Percentiles rank a stretch among this genome's conserved stretches.
Conservation (phyloP, 2,888 invertebrate species). For the Drosophila maculinotata region DNA sequence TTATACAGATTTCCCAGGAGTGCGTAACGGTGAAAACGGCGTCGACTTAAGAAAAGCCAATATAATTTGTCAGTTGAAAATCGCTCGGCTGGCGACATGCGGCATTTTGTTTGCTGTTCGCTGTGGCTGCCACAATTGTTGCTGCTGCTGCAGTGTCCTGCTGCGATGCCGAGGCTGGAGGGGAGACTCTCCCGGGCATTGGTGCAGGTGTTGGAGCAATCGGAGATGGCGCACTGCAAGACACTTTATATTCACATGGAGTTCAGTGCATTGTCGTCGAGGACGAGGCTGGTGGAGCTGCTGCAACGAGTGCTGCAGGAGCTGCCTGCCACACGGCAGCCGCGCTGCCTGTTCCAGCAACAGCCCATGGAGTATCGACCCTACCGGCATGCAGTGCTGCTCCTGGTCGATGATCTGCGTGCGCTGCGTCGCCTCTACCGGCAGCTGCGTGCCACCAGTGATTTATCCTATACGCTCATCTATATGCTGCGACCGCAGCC, state of each 20-base stretch:
- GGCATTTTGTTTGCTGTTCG: conserved; percentile 5
- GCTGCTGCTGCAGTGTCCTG: conserved; percentile 14
- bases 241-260: conserved; percentile 58
- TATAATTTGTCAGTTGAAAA: conserved; percentile 23
- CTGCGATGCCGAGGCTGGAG: background rate
- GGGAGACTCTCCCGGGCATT: conserved; percentile 30
- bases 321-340: conserved; percentile 20
- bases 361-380: conserved; percentile 50
- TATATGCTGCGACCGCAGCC: conserved; percentile 57
- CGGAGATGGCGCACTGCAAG: conserved; percentile 50
- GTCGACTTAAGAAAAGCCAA: no score
- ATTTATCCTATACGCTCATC: conserved; percentile 64
- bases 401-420: conserved; percentile 60
- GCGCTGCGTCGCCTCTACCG: conserved; percentile 49
- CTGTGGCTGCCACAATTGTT: background rate
- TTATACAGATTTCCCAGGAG: conserved; percentile 53
- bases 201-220: conserved; percentile 47
- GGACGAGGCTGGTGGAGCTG: conserved; percentile 35
- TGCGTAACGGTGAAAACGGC: no score
- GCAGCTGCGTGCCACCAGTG: conserved; percentile 51
- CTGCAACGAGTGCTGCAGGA: conserved; percentile 29
- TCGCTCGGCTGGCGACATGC: conserved; percentile 20
- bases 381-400: conserved; percentile 53
- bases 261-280: conserved; percentile 7
- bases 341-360: conserved; percentile 30